Conservation (phyloP, 2,888 invertebrate species). For the Drosophila lutescens region DNA sequence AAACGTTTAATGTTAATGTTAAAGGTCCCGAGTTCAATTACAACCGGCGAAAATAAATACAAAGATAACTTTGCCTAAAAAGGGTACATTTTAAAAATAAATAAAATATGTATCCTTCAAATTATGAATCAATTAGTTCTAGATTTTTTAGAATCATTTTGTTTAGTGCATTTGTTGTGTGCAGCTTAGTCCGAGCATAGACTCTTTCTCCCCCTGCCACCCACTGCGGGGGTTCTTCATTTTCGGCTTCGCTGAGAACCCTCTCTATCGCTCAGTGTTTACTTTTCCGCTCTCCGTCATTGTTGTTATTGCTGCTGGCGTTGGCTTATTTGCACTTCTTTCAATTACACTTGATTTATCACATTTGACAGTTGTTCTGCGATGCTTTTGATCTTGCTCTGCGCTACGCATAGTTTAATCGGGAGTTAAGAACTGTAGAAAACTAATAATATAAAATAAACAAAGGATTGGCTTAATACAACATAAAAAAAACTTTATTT, state of each 20-base stretch:
- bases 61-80: neutral
- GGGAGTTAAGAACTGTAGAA: neutral
- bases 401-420: slow-evolving; percentile 31
- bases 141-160: neutral
- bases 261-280: slow-evolving; percentile 21
- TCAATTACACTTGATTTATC: slow-evolving; percentile 80
- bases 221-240: slow-evolving; percentile 20
- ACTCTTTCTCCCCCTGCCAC: neutral
- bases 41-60: too few species aligned
- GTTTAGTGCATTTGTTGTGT: neutral
- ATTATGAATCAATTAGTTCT: neutral
- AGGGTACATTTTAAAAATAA: neutral
- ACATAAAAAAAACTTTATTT: too few species aligned
- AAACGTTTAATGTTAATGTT: too few species aligned
- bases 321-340: slow-evolving; percentile 79
- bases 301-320: slow-evolving; percentile 39
- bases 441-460: too few species aligned
- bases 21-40: too few species aligned
- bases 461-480: too few species aligned
- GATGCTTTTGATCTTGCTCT: slow-evolving; percentile 60
- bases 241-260: slow-evolving; percentile 19
- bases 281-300: slow-evolving; percentile 41
- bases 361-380: slow-evolving; percentile 73
- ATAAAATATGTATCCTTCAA: neutral
- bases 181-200: slow-evolving; percentile 15